Conservation (phyloP, 2,888 invertebrate genomes). For the Orchesella flavescens region DNA sequence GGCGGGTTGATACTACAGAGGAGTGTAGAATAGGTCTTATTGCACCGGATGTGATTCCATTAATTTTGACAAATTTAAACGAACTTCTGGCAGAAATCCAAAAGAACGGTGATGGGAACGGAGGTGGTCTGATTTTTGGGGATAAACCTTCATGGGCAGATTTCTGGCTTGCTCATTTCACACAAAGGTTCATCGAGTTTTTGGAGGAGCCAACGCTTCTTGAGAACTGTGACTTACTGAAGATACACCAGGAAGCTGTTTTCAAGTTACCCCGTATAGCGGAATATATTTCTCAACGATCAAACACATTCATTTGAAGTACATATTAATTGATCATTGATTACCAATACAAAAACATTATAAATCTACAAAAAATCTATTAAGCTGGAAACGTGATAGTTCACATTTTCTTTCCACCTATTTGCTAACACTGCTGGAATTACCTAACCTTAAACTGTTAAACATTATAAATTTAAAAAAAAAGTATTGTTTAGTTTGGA, state of each 20-base stretch:
- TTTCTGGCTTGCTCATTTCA: slow-evolving; percentile 23
- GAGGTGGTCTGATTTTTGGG: neutral
- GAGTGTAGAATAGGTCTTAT: neutral
- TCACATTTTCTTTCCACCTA: no score
- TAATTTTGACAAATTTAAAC: neutral
- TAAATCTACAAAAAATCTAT: no score
- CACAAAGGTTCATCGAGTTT: neutral
- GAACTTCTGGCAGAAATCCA: neutral
- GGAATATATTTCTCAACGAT: slow-evolving; percentile 6
- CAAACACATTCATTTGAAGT: neutral
- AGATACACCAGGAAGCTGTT: slow-evolving; percentile 5
- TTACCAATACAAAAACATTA: no score
- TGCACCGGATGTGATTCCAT: neutral
- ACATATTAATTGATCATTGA: no score
- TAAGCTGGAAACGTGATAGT: no score
- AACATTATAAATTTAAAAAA: no score
- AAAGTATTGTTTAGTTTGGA: no score
- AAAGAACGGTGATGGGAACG: neutral
- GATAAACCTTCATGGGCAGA: neutral
- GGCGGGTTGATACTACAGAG: neutral
- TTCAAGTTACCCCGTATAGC: neutral
- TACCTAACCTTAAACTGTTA: no score
- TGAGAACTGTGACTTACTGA: neutral
- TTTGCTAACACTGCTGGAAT: no score
- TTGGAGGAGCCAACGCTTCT: neutral